phyloP scores from a whole-genome alignment of 1,140 invertebrate genomes.

The Ceratina calcarata region DNA sequence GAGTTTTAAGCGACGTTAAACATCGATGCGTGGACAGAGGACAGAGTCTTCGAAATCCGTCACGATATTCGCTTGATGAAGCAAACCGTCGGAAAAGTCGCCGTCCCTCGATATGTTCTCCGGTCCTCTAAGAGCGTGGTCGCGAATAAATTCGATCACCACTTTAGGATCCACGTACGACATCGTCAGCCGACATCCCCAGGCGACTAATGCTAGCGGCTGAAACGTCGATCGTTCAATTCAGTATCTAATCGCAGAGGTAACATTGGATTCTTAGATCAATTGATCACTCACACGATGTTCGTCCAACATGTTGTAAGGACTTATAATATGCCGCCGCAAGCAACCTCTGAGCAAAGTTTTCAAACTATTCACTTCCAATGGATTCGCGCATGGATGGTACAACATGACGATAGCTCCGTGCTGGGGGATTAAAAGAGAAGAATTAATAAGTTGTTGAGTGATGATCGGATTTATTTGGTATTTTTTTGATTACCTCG shows the following conservation, averaged over 20 bases:
- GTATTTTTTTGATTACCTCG: conserved; percentile 83
- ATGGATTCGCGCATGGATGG: conserved; percentile 90
- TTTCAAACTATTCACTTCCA: conserved; percentile 84
- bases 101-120: conserved; percentile 84
- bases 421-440: conserved; percentile 81
- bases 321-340: conserved; percentile 90
- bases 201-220: conserved; percentile 88
- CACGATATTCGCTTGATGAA: conserved; percentile 81
- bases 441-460: no score
- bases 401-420: conserved; percentile 92
- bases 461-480: no score
- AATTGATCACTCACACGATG: conserved; percentile 80
- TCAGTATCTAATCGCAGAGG: conserved; percentile 46
- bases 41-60: conserved; percentile 79
- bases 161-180: conserved; percentile 83
- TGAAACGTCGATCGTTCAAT: conserved; percentile 72
- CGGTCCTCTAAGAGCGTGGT: conserved; percentile 84
- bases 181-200: conserved; percentile 89
- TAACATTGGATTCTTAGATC: background rate
- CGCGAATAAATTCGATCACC: conserved; percentile 84
- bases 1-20: background rate
- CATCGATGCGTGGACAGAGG: conserved; percentile 77
- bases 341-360: conserved; percentile 86
- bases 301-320: conserved; percentile 83
- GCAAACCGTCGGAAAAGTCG: conserved; percentile 82